phyloP scores from a whole-genome alignment of 2,797 vertebrate species.

The Adrianichthys oophorus region DNA sequence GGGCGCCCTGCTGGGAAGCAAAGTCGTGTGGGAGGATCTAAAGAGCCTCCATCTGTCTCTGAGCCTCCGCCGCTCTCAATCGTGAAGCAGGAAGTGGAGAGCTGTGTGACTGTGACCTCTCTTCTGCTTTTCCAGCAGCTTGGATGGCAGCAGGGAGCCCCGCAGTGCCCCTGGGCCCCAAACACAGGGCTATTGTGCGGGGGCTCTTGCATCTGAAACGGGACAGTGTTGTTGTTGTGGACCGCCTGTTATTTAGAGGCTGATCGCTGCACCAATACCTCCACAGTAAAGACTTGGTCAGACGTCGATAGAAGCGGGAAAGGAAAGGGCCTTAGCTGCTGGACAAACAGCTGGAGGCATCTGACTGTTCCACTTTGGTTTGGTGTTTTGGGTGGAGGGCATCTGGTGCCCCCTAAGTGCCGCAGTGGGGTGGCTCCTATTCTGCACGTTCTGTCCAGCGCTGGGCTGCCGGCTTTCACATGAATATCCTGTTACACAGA shows the following conservation, averaged over 20 bases:
- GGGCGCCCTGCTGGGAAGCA: not conserved
- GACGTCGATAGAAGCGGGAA: conserved; percentile 28
- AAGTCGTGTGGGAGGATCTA: conserved; percentile 11
- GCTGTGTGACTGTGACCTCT: conserved; percentile 59
- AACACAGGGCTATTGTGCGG: conserved; percentile 74
- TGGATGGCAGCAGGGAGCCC: conserved; percentile 61
- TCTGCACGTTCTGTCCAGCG: conserved; percentile 43
- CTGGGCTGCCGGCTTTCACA: conserved; percentile 70
- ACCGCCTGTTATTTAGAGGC: conserved; percentile 72
- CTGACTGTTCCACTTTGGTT: conserved; percentile 19
- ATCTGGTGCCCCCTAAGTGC: conserved; percentile 33
- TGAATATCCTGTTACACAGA: conserved; percentile 77
- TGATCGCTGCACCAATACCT: conserved; percentile 55
- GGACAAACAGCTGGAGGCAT: conserved; percentile 49
- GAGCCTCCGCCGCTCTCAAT: conserved; percentile 4
- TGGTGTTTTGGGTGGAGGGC: conserved; percentile 31
- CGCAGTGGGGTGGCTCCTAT: conserved; percentile 64
- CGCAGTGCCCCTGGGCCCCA: conserved; percentile 51
- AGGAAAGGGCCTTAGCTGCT: conserved; percentile 47
- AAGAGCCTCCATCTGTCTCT: not conserved
- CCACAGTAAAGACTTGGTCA: conserved; percentile 46
- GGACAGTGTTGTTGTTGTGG: conserved; percentile 67
- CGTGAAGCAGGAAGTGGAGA: conserved; percentile 38
- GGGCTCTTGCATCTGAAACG: conserved; percentile 62
- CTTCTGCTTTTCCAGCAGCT: conserved; percentile 57